Evolutionary conservation across 92 coral and sea anemone genomes (phyloP).

Genomic region (Epizoanthus illoricatus): DNA sequence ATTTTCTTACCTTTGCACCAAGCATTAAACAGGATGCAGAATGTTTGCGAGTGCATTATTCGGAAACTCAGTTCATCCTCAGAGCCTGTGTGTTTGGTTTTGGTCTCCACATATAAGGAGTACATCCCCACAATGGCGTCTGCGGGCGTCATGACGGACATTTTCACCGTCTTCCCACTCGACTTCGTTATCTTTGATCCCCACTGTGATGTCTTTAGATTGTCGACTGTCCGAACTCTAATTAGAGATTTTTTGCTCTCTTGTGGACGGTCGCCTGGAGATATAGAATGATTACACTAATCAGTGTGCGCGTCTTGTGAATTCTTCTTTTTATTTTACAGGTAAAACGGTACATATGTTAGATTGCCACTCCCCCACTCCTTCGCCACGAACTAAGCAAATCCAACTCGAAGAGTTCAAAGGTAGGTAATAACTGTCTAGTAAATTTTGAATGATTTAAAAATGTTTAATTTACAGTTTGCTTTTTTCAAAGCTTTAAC

Average conservation of each 20-base stretch:
- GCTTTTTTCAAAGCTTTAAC: too few species aligned
- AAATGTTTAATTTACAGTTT: too few species aligned
- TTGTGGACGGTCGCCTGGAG: slow-evolving; percentile 25
- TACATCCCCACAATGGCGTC: slow-evolving; percentile 23
- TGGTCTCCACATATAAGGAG: slow-evolving; percentile 21
- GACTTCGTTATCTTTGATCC: slow-evolving; percentile 5
- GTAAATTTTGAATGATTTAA: too few species aligned
- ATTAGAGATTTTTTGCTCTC: slow-evolving; percentile 28
- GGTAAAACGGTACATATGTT: too few species aligned
- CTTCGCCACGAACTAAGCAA: too few species aligned
- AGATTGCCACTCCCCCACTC: too few species aligned
- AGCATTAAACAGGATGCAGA: too few species aligned
- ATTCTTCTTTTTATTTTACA: too few species aligned
- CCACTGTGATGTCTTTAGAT: slow-evolving; percentile 17
- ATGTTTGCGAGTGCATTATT: background rate
- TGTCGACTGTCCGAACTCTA: slow-evolving; percentile 1
- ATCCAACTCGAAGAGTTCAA: too few species aligned
- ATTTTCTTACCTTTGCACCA: too few species aligned
- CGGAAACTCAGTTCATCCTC: background rate
- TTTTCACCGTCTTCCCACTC: background rate
- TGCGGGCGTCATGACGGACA: slow-evolving; percentile 28
- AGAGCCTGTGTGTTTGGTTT: background rate
- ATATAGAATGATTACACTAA: too few species aligned
- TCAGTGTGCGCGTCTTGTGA: background rate
- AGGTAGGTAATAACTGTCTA: too few species aligned